These are phyloP conservation scores for Sitodiplosis mosellana DNA, from an alignment of 1,140 invertebrate genomes.

Conservation along the genomic window DNA sequence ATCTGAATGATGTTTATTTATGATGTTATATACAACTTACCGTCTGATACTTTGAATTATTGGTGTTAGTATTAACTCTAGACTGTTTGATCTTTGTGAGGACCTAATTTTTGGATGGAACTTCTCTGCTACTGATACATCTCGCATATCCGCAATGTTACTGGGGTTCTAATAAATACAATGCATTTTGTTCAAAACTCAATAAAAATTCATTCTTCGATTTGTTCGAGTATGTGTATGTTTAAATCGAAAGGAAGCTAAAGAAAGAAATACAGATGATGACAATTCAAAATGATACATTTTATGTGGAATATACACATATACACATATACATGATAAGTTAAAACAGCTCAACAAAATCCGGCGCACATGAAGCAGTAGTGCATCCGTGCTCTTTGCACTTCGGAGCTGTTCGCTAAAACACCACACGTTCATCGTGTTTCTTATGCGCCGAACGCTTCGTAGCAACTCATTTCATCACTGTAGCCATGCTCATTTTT, in stretches of 20 bases:
- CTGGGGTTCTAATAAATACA: conserved; percentile 2
- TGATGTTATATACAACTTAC: conserved; percentile 15
- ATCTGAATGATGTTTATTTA: neutral
- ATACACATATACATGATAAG: no score
- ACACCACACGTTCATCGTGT: no score
- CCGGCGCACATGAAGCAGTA: no score
- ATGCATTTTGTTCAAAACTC: conserved; percentile 8
- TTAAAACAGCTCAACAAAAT: no score
- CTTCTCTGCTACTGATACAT: neutral
- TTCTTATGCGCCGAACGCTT: no score
- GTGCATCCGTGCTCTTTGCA: no score
- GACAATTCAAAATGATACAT: no score
- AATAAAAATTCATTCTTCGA: conserved; percentile 3
- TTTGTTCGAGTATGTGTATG: conserved; percentile 6
- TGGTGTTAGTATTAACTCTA: conserved; percentile 26
- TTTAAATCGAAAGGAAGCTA: conserved; percentile 6
- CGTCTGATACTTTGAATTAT: conserved; percentile 27
- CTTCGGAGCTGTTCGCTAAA: no score
- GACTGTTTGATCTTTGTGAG: conserved; percentile 25
- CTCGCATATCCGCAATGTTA: neutral
- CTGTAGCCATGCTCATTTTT: no score
- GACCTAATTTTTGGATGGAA: conserved; percentile 5
- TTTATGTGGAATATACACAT: no score
- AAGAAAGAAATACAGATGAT: no score
- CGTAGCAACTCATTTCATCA: no score